Percentiles rank a stretch among this genome's conserved stretches.
Conservation (phyloP, 2,888 invertebrate genomes). For the Acleris cristana region DNA sequence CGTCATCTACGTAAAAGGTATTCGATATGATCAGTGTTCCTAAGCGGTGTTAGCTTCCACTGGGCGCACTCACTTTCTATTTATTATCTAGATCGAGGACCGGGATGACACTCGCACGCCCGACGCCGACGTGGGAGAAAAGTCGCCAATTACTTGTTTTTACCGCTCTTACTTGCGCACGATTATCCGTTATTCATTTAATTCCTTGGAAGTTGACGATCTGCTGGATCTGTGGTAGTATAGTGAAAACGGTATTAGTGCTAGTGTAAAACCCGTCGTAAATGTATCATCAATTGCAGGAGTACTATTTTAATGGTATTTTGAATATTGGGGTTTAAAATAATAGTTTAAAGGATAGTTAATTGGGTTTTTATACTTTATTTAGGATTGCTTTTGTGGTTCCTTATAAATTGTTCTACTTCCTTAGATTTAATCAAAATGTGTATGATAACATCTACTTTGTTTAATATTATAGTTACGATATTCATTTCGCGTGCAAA, state of each 20-base stretch:
- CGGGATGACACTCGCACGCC: conserved; percentile 32
- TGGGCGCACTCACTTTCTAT: conserved; percentile 37
- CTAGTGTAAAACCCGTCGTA: neutral
- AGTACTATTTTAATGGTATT: neutral
- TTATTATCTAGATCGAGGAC: conserved; percentile 41
- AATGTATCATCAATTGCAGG: neutral
- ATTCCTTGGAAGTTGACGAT: conserved; percentile 29
- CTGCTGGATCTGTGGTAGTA: neutral
- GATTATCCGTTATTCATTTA: conserved; percentile 35
- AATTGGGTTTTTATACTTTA: too few species aligned
- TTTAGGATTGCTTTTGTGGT: too few species aligned
- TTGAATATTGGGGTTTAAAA: too few species aligned
- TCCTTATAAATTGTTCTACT: too few species aligned
- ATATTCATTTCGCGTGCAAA: conserved; percentile 16
- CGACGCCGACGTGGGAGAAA: conserved; percentile 36
- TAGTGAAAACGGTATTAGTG: neutral
- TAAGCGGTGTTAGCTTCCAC: conserved; percentile 18
- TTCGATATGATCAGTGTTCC: conserved; percentile 28
- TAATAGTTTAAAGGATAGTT: too few species aligned
- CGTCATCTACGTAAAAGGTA: conserved; percentile 20
- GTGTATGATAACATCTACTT: too few species aligned
- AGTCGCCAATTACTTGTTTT: conserved; percentile 39
- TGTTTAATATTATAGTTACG: too few species aligned
- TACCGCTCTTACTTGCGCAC: conserved; percentile 27
- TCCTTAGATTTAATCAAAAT: too few species aligned